Conservation (phyloP, 2,113 vertebrate species). For the Balaeniceps rex region DNA sequence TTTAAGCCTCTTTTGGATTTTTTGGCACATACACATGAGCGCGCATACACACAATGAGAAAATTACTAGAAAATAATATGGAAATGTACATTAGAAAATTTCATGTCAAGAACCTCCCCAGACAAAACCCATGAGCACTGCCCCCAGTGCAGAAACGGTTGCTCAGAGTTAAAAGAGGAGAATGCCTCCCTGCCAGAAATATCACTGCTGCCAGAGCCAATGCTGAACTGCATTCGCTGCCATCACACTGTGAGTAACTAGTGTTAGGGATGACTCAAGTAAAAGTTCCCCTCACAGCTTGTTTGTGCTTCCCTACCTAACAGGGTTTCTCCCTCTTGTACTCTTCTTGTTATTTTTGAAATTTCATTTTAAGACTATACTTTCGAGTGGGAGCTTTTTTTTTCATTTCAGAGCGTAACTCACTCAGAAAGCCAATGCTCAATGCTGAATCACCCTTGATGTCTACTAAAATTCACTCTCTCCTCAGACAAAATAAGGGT, state of each 20-base stretch:
- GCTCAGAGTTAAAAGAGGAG: background rate
- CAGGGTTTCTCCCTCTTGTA: background rate
- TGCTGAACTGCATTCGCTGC: background rate
- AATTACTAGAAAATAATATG: background rate
- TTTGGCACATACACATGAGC: background rate
- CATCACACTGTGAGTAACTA: background rate
- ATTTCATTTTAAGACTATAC: background rate
- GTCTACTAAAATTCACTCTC: background rate
- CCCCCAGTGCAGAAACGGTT: background rate
- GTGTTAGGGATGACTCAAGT: background rate
- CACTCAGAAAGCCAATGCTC: background rate
- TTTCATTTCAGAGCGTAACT: background rate
- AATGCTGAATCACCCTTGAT: background rate
- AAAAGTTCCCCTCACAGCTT: background rate
- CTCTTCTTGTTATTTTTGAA: background rate
- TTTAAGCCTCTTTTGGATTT: background rate
- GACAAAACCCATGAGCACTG: background rate
- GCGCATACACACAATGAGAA: background rate
- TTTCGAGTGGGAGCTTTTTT: background rate
- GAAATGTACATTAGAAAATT: background rate
- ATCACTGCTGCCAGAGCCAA: background rate
- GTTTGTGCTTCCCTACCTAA: background rate
- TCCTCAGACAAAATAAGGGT: background rate
- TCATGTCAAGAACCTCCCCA: background rate
- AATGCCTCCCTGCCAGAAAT: background rate